Evolutionary conservation across 2,113 vertebrate genomes (phyloP).

Genomic region (Cranoglanis bouderius): DNA sequence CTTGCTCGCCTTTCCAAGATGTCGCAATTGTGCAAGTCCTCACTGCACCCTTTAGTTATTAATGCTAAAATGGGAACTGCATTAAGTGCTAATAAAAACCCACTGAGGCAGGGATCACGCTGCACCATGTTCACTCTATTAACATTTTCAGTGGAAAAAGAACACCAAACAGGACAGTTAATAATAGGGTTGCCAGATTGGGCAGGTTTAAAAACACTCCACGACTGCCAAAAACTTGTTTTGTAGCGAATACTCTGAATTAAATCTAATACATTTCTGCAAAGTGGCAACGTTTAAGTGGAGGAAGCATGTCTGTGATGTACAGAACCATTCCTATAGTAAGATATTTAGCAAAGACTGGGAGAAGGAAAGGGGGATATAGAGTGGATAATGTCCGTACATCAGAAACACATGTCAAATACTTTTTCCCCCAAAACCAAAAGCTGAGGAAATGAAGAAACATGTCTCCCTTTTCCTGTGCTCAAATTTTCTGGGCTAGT

Average conservation of each 20-base stretch:
- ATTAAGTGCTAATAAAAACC: background rate
- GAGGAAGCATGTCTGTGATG: background rate
- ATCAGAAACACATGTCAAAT: background rate
- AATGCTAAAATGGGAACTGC: background rate
- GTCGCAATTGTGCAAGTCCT: background rate
- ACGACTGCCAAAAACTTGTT: too few species aligned
- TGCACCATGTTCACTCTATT: background rate
- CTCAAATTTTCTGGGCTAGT: background rate
- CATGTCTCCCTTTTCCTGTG: background rate
- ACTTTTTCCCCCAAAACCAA: background rate
- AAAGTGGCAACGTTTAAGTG: background rate
- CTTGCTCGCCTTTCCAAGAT: background rate
- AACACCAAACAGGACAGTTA: background rate
- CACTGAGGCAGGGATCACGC: background rate
- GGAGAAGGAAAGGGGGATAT: background rate
- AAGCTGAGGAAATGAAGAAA: background rate
- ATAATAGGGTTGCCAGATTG: background rate
- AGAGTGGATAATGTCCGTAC: background rate
- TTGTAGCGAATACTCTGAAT: background rate
- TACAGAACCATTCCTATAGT: background rate
- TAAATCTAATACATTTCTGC: background rate
- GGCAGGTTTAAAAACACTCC: background rate
- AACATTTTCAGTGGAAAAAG: background rate
- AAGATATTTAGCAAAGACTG: background rate
- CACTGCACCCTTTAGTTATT: background rate